These are phyloP conservation scores for Cydia fagiglandana DNA, from an alignment of 1,140 invertebrate species.

Conservation along the genomic window DNA sequence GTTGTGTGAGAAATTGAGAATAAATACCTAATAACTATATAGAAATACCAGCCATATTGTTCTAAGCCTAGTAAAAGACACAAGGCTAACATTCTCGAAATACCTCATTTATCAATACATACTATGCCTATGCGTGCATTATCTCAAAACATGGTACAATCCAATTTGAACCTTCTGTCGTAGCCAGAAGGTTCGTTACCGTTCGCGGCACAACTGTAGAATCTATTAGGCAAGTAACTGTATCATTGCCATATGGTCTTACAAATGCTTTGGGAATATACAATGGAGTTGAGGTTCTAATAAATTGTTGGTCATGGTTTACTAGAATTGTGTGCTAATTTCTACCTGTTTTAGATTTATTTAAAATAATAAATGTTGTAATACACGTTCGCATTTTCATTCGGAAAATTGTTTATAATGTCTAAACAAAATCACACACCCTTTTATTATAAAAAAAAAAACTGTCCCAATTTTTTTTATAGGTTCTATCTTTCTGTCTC, in stretches of 20 bases:
- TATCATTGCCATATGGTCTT: slow-evolving; percentile 30
- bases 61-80: slow-evolving; percentile 10
- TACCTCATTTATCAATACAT: slow-evolving; percentile 40
- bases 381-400: too few relatives aligned
- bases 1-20: too few relatives aligned
- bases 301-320: not conserved
- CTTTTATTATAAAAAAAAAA: too few relatives aligned
- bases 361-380: not conserved
- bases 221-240: slow-evolving; percentile 22
- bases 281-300: slow-evolving; percentile 11
- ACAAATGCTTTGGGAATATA: not conserved
- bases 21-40: not conserved
- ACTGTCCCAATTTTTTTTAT: too few relatives aligned
- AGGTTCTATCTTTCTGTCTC: too few relatives aligned
- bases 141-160: not conserved
- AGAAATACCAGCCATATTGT: not conserved
- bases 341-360: not conserved
- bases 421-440: too few relatives aligned
- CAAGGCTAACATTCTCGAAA: slow-evolving; percentile 41
- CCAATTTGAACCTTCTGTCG: not conserved
- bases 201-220: not conserved
- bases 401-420: too few relatives aligned
- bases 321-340: not conserved
- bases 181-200: not conserved
- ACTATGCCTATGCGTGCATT: slow-evolving; percentile 10